A percentile compares a stretch with the other conserved stretches of the same genome.
These are phyloP conservation scores for Cuniculus paca DNA, from an alignment of 2,797 vertebrate species.

Conservation along the genomic window DNA sequence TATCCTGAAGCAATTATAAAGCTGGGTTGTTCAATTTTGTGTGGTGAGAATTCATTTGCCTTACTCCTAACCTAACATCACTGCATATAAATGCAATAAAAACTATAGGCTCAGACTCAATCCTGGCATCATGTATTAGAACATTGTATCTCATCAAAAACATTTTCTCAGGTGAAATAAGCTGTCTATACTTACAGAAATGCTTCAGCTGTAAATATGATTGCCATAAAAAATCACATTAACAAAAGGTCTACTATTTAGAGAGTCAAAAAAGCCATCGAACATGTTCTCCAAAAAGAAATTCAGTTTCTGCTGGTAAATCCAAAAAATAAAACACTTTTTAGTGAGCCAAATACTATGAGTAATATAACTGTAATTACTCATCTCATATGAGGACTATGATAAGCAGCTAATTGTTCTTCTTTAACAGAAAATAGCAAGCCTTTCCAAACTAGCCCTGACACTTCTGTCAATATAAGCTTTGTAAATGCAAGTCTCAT, in stretches of 20 bases:
- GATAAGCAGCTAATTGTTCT: slow-evolving; percentile 37
- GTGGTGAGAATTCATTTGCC: slow-evolving; percentile 82
- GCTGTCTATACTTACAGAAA: slow-evolving; percentile 63
- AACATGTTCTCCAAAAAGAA: slow-evolving; percentile 48
- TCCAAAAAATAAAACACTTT: slow-evolving; percentile 68
- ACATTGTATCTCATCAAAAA: slow-evolving; percentile 78
- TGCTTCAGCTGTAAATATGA: slow-evolving; percentile 72
- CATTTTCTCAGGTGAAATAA: slow-evolving; percentile 79
- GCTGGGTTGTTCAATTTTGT: slow-evolving; percentile 82
- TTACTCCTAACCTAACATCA: slow-evolving; percentile 77
- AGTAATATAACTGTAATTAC: slow-evolving; percentile 51
- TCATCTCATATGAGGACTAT: not conserved
- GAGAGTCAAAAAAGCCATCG: slow-evolving; percentile 46
- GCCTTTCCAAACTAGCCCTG: not conserved
- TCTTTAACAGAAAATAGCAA: slow-evolving; percentile 2
- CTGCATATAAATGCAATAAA: slow-evolving; percentile 77
- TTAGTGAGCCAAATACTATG: slow-evolving; percentile 34
- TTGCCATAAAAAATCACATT: slow-evolving; percentile 55
- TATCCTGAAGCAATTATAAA: slow-evolving; percentile 84
- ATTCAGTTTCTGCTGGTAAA: slow-evolving; percentile 28
- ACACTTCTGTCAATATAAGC: not conserved
- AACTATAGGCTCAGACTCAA: slow-evolving; percentile 71
- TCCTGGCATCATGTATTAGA: slow-evolving; percentile 70
- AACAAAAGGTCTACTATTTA: slow-evolving; percentile 67
- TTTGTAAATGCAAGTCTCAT: not conserved